Base-by-base conservation (phyloP, 2,797 vertebrate genomes). In the Enteromius argenteus region DNA sequence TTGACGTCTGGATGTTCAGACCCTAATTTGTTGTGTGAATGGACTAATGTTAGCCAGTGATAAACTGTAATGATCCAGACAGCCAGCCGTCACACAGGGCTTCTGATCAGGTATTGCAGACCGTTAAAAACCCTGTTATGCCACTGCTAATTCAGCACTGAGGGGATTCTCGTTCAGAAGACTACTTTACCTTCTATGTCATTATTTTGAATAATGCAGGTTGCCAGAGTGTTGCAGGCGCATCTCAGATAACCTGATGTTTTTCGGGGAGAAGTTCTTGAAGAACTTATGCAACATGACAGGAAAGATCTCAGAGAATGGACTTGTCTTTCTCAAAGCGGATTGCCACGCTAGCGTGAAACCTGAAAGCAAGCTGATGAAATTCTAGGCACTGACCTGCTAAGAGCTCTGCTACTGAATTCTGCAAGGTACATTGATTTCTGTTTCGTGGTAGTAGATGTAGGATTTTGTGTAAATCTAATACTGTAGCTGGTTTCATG, bases 41-140 rank as follows among this genome's bases (percentile, higher is more conserved):
- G 56, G 83, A 44, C 72, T 81, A 77, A 81, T 58, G 58, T 81
- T 86, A 84, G 69, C 8, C 30, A n/a, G 56, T 30, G 78, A 76
- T 89, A 83, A 89, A 88, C 69, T 21, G 84, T 93, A 93, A 95
- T 93, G 90, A 83, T 81, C 64, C 53, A 88, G 90, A 91, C 91
- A 92, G 89, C 85, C 35, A 78, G 87, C 87, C 91, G 90, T 90
- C 90, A 56, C 85, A 81, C 7, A 78, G 71, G 81, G 88, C 85
- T 89, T 90, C 81, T 72, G 88, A 91, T 91, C 90, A 92, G 90
- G 90, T 91, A 90, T 89, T 90, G 86, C 81, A 88, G 90, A 27
- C 84, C 86, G 90, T 93, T 93, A 91, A 93, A 92, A 93, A 92
- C 87, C 85, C 90, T 90, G 94, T 95, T 94, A 94, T 93, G 92